Percentiles rank a stretch among this genome's conserved stretches.
Evolutionary conservation across 30 jellyfish, hydroid and myxozoan species (phyloP).

Genomic region (Cassiopea andromeda): DNA sequence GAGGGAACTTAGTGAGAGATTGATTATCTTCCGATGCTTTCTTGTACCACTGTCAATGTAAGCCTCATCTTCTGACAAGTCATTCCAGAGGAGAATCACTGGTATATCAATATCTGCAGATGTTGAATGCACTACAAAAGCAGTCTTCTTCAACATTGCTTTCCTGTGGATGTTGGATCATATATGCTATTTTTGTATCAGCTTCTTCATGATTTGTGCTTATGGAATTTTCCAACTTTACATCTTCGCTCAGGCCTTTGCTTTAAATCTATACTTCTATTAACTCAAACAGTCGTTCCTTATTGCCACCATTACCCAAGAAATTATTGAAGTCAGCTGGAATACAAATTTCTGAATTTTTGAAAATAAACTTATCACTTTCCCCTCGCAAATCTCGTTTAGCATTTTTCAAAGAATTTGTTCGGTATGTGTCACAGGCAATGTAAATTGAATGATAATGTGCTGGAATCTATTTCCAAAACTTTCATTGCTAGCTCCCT

Average conservation of each 20-base stretch:
- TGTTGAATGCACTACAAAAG: not conserved
- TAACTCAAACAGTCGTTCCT: constrained; percentile 43
- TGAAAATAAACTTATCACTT: constrained; percentile 10
- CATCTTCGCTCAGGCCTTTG: not conserved
- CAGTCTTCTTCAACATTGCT: not conserved
- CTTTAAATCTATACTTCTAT: not conserved
- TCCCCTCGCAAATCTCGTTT: constrained; percentile 22
- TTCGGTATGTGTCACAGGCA: constrained; percentile 32
- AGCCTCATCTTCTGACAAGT: not conserved
- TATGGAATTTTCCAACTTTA: not conserved
- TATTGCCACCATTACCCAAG: constrained; percentile 33
- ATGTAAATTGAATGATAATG: not conserved
- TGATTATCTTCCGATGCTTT: no score
- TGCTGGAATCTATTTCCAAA: not conserved
- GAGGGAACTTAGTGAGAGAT: no score
- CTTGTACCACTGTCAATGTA: no score
- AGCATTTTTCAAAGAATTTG: constrained; percentile 18
- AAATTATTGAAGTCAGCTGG: constrained; percentile 33
- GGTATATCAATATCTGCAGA: not conserved
- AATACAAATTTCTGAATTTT: constrained; percentile 9
- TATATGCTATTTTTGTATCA: not conserved
- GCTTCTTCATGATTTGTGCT: constrained; percentile 7
- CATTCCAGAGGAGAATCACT: not conserved
- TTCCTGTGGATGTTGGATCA: not conserved
- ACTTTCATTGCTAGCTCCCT: constrained; percentile 28